Conservation (phyloP, 2,888 invertebrate species). For the Lordiphosa andalusiaca region DNA sequence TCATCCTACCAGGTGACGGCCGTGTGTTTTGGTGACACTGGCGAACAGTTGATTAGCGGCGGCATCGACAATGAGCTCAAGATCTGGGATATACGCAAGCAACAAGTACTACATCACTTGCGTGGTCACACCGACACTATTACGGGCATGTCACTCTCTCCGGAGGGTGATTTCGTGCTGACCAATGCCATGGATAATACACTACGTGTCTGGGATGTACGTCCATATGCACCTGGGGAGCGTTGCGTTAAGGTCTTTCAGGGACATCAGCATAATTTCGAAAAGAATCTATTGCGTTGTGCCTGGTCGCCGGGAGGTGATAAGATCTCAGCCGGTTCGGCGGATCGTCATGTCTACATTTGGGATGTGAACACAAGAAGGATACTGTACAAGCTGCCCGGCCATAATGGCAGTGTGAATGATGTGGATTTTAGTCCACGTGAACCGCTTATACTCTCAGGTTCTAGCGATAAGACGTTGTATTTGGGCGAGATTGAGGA, state of each 20-base stretch:
- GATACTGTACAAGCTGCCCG: constrained; percentile 97
- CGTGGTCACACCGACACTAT: constrained; percentile 97
- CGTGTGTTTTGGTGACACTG: constrained; percentile 96
- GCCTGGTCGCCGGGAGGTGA: constrained; percentile 96
- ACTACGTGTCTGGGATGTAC: constrained; percentile 96
- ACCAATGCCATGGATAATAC: constrained; percentile 99
- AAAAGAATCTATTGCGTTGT: constrained; percentile 96
- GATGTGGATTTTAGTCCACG: constrained; percentile 96
- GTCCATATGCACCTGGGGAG: constrained; percentile 96
- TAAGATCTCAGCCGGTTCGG: constrained; percentile 91
- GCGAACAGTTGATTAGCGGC: constrained; percentile 95
- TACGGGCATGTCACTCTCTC: constrained; percentile 87
- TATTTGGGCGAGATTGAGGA: constrained; percentile 96
- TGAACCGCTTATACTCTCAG: constrained; percentile 96
- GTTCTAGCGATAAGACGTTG: constrained; percentile 96
- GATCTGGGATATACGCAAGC: constrained; percentile 97
- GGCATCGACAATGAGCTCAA: constrained; percentile 99
- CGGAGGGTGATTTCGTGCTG: constrained; percentile 90
- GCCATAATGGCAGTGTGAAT: constrained; percentile 98
- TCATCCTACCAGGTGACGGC: constrained; percentile 90
- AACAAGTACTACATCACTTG: constrained; percentile 88
- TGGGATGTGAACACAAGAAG: constrained; percentile 97
- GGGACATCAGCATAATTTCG: constrained; percentile 98
- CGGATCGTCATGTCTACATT: constrained; percentile 96
- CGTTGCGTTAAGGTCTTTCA: constrained; percentile 95